Evolutionary conservation across 2,113 vertebrate species (phyloP), one percentile per base, ranked within the genome.

Genomic region (Picathartes gymnocephalus): DNA sequence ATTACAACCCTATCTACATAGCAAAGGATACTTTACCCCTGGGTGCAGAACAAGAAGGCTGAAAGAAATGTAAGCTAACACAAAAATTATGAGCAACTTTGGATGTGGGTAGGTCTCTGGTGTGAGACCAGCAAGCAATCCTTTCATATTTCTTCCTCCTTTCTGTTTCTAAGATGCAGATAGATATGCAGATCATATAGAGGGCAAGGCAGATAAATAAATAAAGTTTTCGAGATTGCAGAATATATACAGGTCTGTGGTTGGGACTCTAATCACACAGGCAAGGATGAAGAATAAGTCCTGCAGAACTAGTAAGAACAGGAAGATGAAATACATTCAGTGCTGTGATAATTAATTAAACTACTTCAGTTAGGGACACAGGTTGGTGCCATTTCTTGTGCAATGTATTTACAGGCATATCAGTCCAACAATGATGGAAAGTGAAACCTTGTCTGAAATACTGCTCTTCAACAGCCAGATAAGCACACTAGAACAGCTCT

Each of bases 1-100:
- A 97, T 97, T 97, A 93, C 92, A 93, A 68, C 80, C 84, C 95
- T 68, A 96, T 93, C 95, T 96, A 94, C 96, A 96, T 92, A 95
- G 94, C 86, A 96, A 96, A 97, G 92, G 70, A 50, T 72, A 95
- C 91, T 96, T 96, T 74, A 84, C 94, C 70, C 90, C 87, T 83
- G 81, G 58, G 93, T 95, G 72, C 76, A 70, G 66, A 94, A 48
- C 58, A 93, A 94, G 91, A 74, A 64, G 42, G 40, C 77, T 96
- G 72, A 79, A 74, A 93, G 86, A 78, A 91, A 89, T 31, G 76
- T 72, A 69, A 88, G 78, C 68, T 73, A 76, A 93, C 71, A 87
- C 66, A 95, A 66, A 95, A 84, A 94, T 95, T 86, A 92, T 37
- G 91, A 97, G 92, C 54, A 86, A 91, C 91, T 92, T 79, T 92